Base-by-base conservation (phyloP, 2,797 vertebrate species). In the Neostethus bicornis region DNA sequence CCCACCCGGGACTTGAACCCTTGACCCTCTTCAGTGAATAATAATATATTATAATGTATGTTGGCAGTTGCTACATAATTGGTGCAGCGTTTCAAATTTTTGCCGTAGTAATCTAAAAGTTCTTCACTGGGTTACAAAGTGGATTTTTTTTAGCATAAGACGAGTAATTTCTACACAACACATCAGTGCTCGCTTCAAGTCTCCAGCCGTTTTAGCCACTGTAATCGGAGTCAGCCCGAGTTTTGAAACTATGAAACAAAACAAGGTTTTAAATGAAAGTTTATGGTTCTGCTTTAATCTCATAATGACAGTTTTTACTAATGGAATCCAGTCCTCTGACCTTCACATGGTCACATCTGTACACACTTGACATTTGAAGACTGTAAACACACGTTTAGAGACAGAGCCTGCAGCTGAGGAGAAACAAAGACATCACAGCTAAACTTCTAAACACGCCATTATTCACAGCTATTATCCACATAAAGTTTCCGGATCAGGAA, bases 401-500 rank as follows among this genome's bases (percentile, higher is more conserved):
- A 64, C 29, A 42, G 34, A 26, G 34, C 20, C 61, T 34, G 69
- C 13, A 31, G 19, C 28, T 13, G n/a, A 34, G 51, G 38, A 59
- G 51, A 38, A 60, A 55, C 50, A 13, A 29, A 68, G 42, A 58
- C 31, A 26, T 35, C 34, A 48, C 45, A 41, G 42, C 9, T n/a
- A 7, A n/a, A 42, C 48, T 20, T 25, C 19, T 35, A 37, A 32
- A 68, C 4, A 37, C 10, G 13, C 11, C 42, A 50, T 54, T 51
- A 51, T 70, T 61, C 17, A 38, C 55, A 44, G 53, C 35, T 26
- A 34, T 35, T 19, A n/a, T 21, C 2, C 7, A 42, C 37, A 4
- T 43, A 70, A 71, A 68, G 67, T 68, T 66, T 61, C 78, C 16
- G 52, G 49, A 46, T 57, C 28, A 54, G 32, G 16, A 31, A 31